Evolutionary conservation across 2,797 vertebrate genomes (phyloP).

Genomic region (Pipistrellus kuhlii): DNA sequence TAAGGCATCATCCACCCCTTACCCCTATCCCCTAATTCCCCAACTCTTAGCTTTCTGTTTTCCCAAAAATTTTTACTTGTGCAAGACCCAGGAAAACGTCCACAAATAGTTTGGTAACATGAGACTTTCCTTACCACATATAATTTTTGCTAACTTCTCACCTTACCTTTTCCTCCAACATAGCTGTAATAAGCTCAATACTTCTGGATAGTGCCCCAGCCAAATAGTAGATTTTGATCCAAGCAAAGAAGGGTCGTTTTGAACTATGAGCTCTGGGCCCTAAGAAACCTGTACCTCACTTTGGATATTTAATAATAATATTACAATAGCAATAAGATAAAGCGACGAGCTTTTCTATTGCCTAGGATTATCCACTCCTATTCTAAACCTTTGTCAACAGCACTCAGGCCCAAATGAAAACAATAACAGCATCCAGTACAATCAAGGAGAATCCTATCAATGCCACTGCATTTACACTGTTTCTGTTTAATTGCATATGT

Average conservation of each 20-base stretch:
- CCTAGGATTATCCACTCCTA: neutral
- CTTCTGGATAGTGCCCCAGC: neutral
- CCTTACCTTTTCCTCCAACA: neutral
- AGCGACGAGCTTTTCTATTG: neutral
- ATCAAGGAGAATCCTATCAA: constrained; percentile 47
- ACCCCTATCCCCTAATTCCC: no score
- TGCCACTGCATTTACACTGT: constrained; percentile 20
- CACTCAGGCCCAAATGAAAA: neutral
- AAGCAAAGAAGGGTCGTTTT: constrained; percentile 35
- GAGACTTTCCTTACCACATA: neutral
- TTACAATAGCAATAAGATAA: constrained; percentile 49
- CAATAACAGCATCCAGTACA: constrained; percentile 32
- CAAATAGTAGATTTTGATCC: constrained; percentile 27
- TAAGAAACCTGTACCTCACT: constrained; percentile 16
- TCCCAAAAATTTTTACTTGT: neutral
- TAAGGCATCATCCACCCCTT: neutral
- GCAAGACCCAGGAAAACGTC: neutral
- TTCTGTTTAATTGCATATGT: constrained; percentile 65
- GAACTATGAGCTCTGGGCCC: constrained; percentile 20
- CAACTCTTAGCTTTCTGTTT: neutral
- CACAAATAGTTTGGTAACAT: neutral
- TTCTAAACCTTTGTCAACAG: constrained; percentile 39
- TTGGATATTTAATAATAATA: constrained; percentile 38
- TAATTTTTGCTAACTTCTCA: neutral
- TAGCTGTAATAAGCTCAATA: neutral